These are phyloP conservation scores for Pseudorectes ferrugineus DNA, from an alignment of 2,113 vertebrate species.

Conservation along the genomic window DNA sequence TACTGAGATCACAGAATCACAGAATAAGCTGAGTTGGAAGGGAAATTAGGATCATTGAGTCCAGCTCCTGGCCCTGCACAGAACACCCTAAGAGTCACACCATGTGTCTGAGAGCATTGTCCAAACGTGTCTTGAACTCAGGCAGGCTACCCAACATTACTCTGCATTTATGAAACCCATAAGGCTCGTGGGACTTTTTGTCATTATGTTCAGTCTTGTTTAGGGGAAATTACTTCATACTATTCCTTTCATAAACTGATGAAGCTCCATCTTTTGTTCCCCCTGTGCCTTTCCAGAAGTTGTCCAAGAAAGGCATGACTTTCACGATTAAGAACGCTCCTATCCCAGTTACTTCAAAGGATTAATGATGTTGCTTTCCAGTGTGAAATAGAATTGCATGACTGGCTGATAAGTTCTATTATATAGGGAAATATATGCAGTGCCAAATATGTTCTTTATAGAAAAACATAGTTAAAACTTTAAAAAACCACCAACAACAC, in stretches of 20 bases:
- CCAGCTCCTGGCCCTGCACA: not conserved
- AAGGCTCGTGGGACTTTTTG: not conserved
- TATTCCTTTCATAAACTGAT: not conserved
- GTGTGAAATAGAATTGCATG: not conserved
- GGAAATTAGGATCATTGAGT: not conserved
- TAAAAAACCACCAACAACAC: not conserved
- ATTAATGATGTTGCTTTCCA: not conserved
- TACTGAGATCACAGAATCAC: not conserved
- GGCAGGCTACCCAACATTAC: not conserved
- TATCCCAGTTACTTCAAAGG: not conserved
- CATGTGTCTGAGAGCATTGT: not conserved
- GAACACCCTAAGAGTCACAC: not conserved
- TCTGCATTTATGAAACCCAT: not conserved
- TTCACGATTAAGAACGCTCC: not conserved
- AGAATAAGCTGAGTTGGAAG: not conserved
- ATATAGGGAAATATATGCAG: not conserved
- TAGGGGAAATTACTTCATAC: not conserved
- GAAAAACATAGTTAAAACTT: not conserved
- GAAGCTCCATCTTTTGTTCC: not conserved
- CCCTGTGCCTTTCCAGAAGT: not conserved
- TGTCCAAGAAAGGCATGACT: not conserved
- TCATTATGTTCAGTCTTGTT: not conserved
- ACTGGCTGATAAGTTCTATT: not conserved
- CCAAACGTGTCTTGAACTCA: not conserved
- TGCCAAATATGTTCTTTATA: not conserved